These are phyloP conservation scores for Narcine bancroftii DNA, from an alignment of 2,113 vertebrate species.

Conservation along the genomic window DNA sequence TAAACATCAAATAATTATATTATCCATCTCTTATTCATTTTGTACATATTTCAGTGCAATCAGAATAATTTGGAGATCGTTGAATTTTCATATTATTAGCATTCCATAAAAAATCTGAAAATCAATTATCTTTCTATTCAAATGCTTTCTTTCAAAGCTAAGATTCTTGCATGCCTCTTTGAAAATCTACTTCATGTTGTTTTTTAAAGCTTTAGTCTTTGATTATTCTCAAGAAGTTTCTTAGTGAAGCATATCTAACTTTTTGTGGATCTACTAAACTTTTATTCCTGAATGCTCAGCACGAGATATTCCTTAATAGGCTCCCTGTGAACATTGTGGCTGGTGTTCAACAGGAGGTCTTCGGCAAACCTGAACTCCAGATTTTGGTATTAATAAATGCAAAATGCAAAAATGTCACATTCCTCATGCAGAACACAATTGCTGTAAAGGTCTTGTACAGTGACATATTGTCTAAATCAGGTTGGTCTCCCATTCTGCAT, in stretches of 20 bases:
- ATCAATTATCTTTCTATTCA: background rate
- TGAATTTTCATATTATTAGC: slow-evolving; percentile 14
- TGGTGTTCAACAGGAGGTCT: background rate
- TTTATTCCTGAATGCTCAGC: background rate
- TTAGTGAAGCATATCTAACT: background rate
- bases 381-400: slow-evolving; percentile 4
- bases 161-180: slow-evolving; percentile 21
- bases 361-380: background rate
- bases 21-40: background rate
- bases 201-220: background rate
- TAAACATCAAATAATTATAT: slow-evolving; percentile 15
- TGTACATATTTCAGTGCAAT: slow-evolving; percentile 23
- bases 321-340: background rate
- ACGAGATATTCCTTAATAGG: background rate
- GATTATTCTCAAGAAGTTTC: background rate
- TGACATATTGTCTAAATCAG: slow-evolving; percentile 34
- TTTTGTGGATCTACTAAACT: background rate
- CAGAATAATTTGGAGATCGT: slow-evolving; percentile 3
- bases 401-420: slow-evolving; percentile 18
- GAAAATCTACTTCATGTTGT: slow-evolving; percentile 10
- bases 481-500: slow-evolving; percentile 77
- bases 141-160: slow-evolving; percentile 25
- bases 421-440: slow-evolving; percentile 20
- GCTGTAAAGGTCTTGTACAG: background rate
- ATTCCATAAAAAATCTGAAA: slow-evolving; percentile 21